phyloP scores from a whole-genome alignment of 2,888 invertebrate genomes.

The Aricia artaxerxes region DNA sequence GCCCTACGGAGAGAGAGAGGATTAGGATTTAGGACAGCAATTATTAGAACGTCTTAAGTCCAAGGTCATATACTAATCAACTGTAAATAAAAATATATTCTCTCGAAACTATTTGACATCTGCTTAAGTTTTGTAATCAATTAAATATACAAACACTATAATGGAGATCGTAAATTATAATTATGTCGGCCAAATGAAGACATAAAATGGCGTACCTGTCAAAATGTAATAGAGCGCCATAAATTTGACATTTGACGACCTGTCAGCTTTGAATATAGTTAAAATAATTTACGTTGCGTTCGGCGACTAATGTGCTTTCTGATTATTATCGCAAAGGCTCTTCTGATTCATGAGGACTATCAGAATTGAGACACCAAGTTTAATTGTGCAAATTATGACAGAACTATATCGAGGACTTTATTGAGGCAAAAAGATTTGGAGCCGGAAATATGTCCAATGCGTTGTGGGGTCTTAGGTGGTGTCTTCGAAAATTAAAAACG shows the following conservation, averaged over 20 bases:
- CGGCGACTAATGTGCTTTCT: background rate
- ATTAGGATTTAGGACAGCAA: no score
- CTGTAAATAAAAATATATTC: background rate
- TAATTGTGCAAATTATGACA: no score
- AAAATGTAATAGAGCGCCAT: background rate
- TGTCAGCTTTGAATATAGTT: background rate
- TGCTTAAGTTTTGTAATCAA: conserved; percentile 11
- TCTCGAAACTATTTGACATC: background rate
- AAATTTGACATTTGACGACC: conserved; percentile 16
- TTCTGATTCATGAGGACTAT: background rate
- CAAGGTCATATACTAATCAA: background rate
- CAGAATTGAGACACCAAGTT: no score
- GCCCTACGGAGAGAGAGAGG: no score
- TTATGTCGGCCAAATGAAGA: conserved; percentile 16
- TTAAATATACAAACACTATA: background rate
- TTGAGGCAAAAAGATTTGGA: no score
- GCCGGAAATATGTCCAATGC: no score
- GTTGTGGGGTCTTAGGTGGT: no score
- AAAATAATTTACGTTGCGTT: background rate
- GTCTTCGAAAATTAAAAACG: no score
- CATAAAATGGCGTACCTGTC: conserved; percentile 6
- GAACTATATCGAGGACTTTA: no score
- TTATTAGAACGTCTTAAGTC: background rate
- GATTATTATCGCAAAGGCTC: background rate
- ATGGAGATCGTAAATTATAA: background rate